Evolutionary conservation across 2,888 invertebrate species (phyloP).

Genomic region (Eumacrocentrus americanus): DNA sequence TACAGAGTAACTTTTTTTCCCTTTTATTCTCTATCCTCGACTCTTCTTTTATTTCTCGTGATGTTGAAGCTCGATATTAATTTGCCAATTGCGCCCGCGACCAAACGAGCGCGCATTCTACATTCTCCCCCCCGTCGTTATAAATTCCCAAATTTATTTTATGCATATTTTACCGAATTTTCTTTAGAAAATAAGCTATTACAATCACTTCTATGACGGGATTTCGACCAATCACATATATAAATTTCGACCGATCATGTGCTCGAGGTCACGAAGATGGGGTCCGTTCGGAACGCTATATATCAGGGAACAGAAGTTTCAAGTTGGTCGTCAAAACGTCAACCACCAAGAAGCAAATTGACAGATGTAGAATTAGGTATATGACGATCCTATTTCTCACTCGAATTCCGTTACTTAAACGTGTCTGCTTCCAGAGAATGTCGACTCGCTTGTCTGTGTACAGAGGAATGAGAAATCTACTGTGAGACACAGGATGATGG

Average conservation of each 20-base stretch:
- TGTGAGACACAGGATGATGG: not conserved
- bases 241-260: no score
- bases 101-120: not conserved
- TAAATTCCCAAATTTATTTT: not conserved
- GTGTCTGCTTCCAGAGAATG: conserved; percentile 23
- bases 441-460: conserved; percentile 16
- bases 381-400: not conserved
- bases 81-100: conserved; percentile 24
- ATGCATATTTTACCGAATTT: not conserved
- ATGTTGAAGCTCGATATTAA: conserved; percentile 15
- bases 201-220: not conserved
- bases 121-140: not conserved
- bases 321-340: not conserved
- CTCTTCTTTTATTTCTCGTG: not conserved
- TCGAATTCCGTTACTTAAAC: conserved; percentile 1
- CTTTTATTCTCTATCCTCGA: not conserved
- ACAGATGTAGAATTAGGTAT: not conserved
- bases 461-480: conserved; percentile 1
- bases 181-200: not conserved
- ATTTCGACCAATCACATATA: no score
- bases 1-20: conserved; percentile 1
- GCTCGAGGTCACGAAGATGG: no score
- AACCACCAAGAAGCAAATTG: not conserved
- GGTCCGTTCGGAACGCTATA: no score
- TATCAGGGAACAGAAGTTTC: no score